Percentiles rank a stretch among this genome's conserved stretches.
These are phyloP conservation scores for Herpetotheres cachinnans DNA, from an alignment of 2,113 vertebrate genomes.

Conservation along the genomic window DNA sequence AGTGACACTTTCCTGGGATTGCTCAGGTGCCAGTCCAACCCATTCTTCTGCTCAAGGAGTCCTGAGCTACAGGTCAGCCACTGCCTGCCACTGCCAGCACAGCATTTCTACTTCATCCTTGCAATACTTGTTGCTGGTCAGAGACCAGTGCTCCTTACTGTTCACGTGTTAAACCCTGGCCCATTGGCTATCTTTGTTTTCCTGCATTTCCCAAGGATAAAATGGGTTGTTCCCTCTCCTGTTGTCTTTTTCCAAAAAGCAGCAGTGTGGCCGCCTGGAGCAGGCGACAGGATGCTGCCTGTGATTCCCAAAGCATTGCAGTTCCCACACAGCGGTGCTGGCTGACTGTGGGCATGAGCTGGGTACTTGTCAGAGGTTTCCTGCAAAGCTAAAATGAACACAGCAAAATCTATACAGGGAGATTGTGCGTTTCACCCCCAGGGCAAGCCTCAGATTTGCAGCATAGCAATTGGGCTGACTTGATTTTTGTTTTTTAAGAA, in stretches of 20 bases:
- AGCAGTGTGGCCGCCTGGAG: fast-evolving
- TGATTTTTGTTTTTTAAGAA: not conserved
- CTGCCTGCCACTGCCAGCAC: fast-evolving
- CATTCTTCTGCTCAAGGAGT: not conserved
- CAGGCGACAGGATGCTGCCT: not conserved
- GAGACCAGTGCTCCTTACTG: not conserved
- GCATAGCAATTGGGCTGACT: not conserved
- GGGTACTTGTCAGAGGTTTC: not conserved
- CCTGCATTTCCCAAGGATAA: not conserved
- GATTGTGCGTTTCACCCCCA: not conserved
- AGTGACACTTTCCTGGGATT: not conserved
- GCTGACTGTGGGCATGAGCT: not conserved
- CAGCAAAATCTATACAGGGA: not conserved
- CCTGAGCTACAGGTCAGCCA: not conserved
- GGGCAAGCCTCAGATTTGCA: not conserved
- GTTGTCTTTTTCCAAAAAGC: not conserved
- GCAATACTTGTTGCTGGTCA: fast-evolving
- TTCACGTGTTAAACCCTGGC: not conserved
- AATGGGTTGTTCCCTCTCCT: not conserved
- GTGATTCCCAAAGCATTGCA: not conserved
- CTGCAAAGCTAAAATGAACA: not conserved
- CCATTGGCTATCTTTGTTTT: not conserved
- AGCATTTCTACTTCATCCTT: not conserved
- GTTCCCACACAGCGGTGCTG: not conserved
- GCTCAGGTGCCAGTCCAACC: too few relatives aligned